Evolutionary conservation across 1,140 invertebrate species (phyloP).

Genomic region (Aphelinus certus): DNA sequence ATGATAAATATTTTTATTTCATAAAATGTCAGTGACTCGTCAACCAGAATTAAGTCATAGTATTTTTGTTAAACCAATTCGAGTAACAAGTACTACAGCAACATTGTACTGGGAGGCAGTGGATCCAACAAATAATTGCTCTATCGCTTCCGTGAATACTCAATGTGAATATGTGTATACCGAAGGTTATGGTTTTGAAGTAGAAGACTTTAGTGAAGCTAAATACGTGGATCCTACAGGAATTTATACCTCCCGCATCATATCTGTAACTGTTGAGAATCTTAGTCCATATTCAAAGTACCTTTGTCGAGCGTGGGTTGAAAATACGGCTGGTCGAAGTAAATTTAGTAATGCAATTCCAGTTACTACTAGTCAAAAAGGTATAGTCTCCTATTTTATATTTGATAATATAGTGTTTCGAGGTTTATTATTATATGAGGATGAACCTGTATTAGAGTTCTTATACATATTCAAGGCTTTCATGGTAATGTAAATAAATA

Average conservation of each 20-base stretch:
- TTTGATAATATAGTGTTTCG: too few relatives aligned
- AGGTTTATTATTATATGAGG: too few relatives aligned
- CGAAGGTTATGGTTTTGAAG: not conserved
- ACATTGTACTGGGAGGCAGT: constrained; percentile 44
- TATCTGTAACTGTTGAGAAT: not conserved
- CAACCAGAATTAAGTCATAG: not conserved
- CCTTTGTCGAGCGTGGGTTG: not conserved
- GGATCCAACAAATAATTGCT: constrained; percentile 45
- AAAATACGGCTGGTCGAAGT: constrained; percentile 1
- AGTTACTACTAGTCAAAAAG: not conserved
- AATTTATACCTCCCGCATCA: not conserved
- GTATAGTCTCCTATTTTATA: not conserved
- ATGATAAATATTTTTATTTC: not conserved
- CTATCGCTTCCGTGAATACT: constrained; percentile 26
- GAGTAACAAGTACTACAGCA: constrained; percentile 15
- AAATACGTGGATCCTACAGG: not conserved
- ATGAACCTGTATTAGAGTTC: too few relatives aligned
- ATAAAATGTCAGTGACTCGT: not conserved
- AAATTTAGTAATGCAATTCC: not conserved
- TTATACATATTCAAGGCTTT: not conserved
- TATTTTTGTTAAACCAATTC: not conserved
- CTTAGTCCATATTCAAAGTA: constrained; percentile 3
- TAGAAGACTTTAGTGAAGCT: not conserved
- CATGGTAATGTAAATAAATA: not conserved
- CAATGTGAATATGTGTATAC: constrained; percentile 31